These are phyloP conservation scores for Phallusia fumigata DNA, from an alignment of 23 tunicate species.

Conservation along the genomic window DNA sequence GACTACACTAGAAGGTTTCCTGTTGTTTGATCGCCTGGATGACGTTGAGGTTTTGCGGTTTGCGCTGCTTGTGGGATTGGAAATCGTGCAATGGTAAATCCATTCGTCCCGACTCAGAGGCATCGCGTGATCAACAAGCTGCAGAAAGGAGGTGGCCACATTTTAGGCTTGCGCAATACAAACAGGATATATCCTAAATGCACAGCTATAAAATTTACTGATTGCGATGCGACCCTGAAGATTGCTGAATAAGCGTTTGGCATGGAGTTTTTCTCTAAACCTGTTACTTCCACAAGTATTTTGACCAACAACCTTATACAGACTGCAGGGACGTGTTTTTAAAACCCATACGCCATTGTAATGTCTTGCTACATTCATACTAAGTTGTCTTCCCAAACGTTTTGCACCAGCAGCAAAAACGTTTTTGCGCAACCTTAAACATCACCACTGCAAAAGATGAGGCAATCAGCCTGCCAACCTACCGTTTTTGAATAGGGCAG, in stretches of 20 bases:
- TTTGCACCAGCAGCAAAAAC: too few species aligned
- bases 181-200: background rate
- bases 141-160: background rate
- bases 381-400: too few species aligned
- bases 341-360: too few species aligned
- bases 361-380: too few species aligned
- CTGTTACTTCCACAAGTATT: too few species aligned
- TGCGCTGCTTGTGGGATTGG: background rate
- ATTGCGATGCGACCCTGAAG: too few species aligned
- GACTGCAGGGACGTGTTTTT: too few species aligned
- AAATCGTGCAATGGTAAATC: constrained; percentile 3
- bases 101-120: constrained; percentile 25
- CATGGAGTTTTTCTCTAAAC: too few species aligned
- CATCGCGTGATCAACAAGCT: constrained; percentile 32
- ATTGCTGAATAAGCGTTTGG: too few species aligned
- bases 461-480: background rate
- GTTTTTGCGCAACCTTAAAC: background rate
- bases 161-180: background rate
- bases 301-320: too few species aligned
- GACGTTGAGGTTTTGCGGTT: background rate
- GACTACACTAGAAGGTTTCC: background rate
- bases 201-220: background rate
- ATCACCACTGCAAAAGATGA: background rate
- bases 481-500: constrained; percentile 38
- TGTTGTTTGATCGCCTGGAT: background rate